Percentiles rank a stretch among this genome's conserved stretches.
Conservation (phyloP, 64 coral and sea anemone species). For the Dendrophyllia cribrosa region DNA sequence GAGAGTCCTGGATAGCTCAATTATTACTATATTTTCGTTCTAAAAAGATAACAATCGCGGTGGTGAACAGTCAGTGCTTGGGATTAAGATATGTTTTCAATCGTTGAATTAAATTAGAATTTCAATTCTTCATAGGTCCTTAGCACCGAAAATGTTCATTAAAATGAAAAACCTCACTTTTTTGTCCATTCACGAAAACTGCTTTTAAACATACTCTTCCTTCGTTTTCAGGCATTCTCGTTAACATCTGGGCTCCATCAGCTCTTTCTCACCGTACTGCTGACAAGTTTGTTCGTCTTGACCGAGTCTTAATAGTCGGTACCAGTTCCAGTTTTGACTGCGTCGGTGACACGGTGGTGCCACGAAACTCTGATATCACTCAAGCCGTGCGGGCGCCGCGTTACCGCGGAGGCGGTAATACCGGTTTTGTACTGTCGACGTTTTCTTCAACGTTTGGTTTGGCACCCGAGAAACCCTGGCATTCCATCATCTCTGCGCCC, state of each 20-base stretch:
- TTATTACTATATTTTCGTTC: too few relatives aligned
- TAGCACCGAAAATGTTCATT: too few relatives aligned
- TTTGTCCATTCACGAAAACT: neutral
- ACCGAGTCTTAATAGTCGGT: slow-evolving; percentile 66
- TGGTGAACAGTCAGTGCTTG: too few relatives aligned
- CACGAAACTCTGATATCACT: slow-evolving; percentile 50
- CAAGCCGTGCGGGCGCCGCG: slow-evolving; percentile 15
- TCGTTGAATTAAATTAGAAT: too few relatives aligned
- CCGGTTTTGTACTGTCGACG: slow-evolving; percentile 54
- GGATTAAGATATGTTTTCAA: too few relatives aligned
- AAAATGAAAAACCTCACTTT: neutral
- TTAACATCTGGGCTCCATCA: slow-evolving; percentile 54
- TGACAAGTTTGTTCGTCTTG: slow-evolving; percentile 82
- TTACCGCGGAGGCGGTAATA: slow-evolving; percentile 39
- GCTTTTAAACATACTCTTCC: neutral
- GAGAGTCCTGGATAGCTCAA: too few relatives aligned
- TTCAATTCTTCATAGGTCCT: too few relatives aligned
- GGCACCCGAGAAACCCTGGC: slow-evolving; percentile 68
- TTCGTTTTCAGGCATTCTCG: slow-evolving; percentile 20
- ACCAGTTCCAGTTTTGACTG: slow-evolving; percentile 70
- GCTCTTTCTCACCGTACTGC: slow-evolving; percentile 58
- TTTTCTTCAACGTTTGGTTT: slow-evolving; percentile 50
- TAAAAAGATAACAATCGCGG: too few relatives aligned
- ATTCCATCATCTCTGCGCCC: slow-evolving; percentile 39
- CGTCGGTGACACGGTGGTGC: slow-evolving; percentile 15